Conservation (phyloP, 2,113 vertebrate genomes). For the Gallinago undulata region DNA sequence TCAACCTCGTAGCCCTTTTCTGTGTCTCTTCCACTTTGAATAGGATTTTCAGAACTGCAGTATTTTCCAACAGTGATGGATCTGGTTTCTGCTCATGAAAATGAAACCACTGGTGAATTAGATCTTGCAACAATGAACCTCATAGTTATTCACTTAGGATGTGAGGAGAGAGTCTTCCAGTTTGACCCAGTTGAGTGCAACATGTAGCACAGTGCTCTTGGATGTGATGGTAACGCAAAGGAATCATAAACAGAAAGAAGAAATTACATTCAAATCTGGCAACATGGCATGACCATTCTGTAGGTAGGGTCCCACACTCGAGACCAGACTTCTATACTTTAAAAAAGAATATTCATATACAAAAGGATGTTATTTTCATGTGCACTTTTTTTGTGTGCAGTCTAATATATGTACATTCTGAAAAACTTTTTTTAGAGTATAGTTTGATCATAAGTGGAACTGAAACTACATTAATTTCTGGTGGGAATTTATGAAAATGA, state of each 20-base stretch:
- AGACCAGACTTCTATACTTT: neutral
- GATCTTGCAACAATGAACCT: neutral
- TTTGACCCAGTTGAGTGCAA: neutral
- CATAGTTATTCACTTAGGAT: neutral
- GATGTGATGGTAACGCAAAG: neutral
- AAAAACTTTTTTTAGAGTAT: neutral
- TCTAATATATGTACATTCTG: neutral
- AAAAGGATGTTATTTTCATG: neutral
- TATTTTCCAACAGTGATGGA: neutral
- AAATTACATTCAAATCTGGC: neutral
- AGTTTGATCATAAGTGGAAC: neutral
- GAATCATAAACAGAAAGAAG: neutral
- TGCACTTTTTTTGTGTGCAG: neutral
- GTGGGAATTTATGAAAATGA: neutral
- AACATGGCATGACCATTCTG: neutral
- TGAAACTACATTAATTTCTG: neutral
- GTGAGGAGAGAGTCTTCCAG: neutral
- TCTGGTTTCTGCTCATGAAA: neutral
- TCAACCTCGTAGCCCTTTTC: neutral
- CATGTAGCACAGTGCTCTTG: neutral
- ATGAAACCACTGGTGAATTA: neutral
- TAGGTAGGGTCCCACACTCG: neutral
- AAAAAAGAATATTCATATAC: neutral
- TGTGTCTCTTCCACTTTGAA: neutral
- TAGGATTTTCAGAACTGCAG: neutral